Percentiles rank a stretch among this genome's conserved stretches.
These are phyloP conservation scores for Conus betulinus DNA, from an alignment of 1,140 invertebrate species.

Conservation along the genomic window DNA sequence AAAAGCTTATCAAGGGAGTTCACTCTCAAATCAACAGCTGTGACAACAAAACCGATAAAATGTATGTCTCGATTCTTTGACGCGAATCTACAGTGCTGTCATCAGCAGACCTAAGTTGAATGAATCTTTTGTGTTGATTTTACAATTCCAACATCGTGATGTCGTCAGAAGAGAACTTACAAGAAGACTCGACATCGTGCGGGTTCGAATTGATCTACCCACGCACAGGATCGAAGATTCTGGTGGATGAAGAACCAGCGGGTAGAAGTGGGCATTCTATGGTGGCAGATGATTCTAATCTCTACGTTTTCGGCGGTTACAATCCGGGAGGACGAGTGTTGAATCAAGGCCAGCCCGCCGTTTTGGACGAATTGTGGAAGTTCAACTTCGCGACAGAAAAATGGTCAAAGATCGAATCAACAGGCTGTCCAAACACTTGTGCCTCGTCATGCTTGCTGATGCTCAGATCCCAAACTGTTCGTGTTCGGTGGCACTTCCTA, in stretches of 20 bases:
- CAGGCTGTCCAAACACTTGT: conserved; percentile 45
- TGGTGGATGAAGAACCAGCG: conserved; percentile 32
- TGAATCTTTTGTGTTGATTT: neutral
- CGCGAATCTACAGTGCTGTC: neutral
- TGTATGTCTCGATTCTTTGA: too few relatives aligned
- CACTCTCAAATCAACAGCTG: too few relatives aligned
- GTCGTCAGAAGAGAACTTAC: neutral
- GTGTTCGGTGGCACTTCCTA: conserved; percentile 56
- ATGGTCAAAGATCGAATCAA: conserved; percentile 45
- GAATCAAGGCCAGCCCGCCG: conserved; percentile 26
- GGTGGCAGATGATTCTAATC: conserved; percentile 48
- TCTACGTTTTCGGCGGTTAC: conserved; percentile 56
- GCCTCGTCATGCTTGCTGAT: conserved; percentile 45
- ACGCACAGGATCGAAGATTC: neutral
- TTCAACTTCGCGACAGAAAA: conserved; percentile 54
- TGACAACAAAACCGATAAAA: neutral
- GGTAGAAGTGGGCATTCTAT: conserved; percentile 55
- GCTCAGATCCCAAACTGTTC: conserved; percentile 42
- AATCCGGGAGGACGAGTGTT: conserved; percentile 40
- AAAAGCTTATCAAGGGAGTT: too few relatives aligned
- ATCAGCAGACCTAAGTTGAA: neutral
- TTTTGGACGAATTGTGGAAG: conserved; percentile 55
- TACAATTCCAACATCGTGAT: neutral
- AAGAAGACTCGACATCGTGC: neutral
- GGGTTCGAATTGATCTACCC: conserved; percentile 29